Base-by-base conservation (phyloP, 2,113 vertebrate species). In the Pteruthius melanotis region DNA sequence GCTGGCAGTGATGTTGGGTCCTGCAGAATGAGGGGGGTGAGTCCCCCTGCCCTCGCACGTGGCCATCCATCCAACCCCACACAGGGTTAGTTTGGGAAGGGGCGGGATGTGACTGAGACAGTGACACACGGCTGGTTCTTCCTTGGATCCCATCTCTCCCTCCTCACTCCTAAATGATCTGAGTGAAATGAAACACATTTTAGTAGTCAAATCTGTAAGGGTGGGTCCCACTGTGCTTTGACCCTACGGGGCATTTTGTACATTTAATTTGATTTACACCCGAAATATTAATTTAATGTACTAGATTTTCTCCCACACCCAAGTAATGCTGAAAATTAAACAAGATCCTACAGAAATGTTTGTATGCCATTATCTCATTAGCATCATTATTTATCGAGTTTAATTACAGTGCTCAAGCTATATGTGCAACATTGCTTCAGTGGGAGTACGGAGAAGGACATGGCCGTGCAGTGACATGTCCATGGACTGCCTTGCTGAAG, bases 221-320 rank as follows among this genome's bases (percentile, higher is more conserved):
- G 79, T 94, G 92, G 56, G 64, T 86, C 90, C 64, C 68, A 20
- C 35, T 89, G n/a, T 76, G 70, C 89, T 95, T 39, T 72, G 87
- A 88, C 83, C 71, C 90, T 89, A 93, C 6, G 1, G 90, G 72
- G 56, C 39, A 37, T 88, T 93, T 94, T 70, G 90, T 93, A 68
- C 71, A 49, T 93, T 95, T 92, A 60, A 81, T 81, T 96, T 90
- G 83, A 89, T 95, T 96, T 96, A 83, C 71, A 90, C 92, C 20
- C 8, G 4, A 91, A 96, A 84, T 68, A 57, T 71, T 89, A 94
- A 94, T 94, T 92, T 76, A 63, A 75, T 0, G 1, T 69, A 28
- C 85, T 77, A 45, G 68, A 37, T 94, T 94, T 88, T 95, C 76
- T 95, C 77, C 83, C 92, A 88, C 85, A 93, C 88, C 85, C 93